phyloP scores from a whole-genome alignment of 2,797 vertebrate genomes.

The Pelobates cultripes region DNA sequence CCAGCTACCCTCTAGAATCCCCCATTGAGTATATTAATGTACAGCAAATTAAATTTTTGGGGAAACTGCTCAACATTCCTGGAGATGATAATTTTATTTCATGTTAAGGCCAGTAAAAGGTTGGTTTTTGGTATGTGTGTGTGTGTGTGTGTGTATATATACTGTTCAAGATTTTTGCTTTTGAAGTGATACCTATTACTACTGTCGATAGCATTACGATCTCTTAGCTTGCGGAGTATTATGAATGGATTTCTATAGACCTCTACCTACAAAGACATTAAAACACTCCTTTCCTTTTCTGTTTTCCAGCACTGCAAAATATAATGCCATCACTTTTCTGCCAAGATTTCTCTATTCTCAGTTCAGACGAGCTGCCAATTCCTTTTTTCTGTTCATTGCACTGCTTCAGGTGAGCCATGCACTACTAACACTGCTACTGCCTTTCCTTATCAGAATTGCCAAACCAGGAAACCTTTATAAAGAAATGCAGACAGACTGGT shows the following conservation, averaged over 20 bases:
- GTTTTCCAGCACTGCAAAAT: conserved; percentile 93
- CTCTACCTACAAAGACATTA: conserved; percentile 4
- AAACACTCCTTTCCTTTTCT: conserved; percentile 56
- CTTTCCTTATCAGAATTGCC: not conserved
- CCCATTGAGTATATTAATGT: too few species aligned
- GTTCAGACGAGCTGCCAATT: conserved; percentile 98
- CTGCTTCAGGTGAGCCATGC: conserved; percentile 93
- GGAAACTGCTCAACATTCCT: too few species aligned
- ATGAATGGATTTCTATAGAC: not conserved
- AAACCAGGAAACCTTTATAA: not conserved
- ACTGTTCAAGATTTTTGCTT: too few species aligned
- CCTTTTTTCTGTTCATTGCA: conserved; percentile 98
- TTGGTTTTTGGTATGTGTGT: too few species aligned
- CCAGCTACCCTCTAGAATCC: too few species aligned
- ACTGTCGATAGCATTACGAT: too few species aligned
- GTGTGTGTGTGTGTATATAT: too few species aligned
- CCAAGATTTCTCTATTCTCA: conserved; percentile 98
- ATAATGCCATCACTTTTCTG: conserved; percentile 96
- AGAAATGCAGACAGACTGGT: not conserved
- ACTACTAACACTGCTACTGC: not conserved
- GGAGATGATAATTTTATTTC: too few species aligned
- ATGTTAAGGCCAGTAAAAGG: too few species aligned
- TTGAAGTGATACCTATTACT: too few species aligned
- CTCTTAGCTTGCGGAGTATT: too few species aligned
- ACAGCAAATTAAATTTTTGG: too few species aligned